These are phyloP conservation scores for Caenorhabditis latens DNA, from an alignment of 1,140 invertebrate species.

Conservation along the genomic window DNA sequence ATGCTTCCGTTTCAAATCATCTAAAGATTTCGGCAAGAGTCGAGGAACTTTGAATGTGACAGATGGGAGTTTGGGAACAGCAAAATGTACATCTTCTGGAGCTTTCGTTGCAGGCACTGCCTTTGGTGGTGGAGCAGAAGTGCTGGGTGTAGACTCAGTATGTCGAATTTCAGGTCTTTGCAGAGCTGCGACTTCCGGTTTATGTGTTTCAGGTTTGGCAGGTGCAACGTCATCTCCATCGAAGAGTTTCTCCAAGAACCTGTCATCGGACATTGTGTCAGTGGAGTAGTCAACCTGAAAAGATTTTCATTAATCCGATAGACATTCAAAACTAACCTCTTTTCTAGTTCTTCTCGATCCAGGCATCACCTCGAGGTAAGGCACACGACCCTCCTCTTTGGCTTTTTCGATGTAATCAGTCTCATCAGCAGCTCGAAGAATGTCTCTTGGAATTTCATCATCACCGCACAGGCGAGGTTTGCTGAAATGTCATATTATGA, in stretches of 20 bases:
- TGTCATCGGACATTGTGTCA: conserved; percentile 87
- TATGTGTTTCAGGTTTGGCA: neutral
- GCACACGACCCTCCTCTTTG: conserved; percentile 81
- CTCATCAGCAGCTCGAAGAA: conserved; percentile 93
- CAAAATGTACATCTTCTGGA: neutral
- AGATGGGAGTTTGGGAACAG: too few species aligned
- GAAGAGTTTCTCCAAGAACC: conserved; percentile 85
- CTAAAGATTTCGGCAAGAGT: neutral
- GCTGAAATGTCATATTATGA: conserved; percentile 74
- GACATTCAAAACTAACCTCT: conserved; percentile 82
- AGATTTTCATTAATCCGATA: conserved; percentile 85
- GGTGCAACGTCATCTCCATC: conserved; percentile 62
- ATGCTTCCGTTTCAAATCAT: conserved; percentile 29
- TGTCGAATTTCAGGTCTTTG: neutral
- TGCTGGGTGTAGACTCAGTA: too few species aligned
- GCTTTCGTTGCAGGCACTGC: neutral
- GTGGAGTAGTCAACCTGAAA: conserved; percentile 95
- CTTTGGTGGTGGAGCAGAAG: too few species aligned
- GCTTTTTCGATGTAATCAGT: conserved; percentile 80
- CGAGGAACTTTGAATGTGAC: conserved; percentile 4
- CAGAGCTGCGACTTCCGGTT: neutral
- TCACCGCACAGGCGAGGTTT: conserved; percentile 92
- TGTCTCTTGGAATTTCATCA: conserved; percentile 92
- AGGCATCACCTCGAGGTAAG: conserved; percentile 83
- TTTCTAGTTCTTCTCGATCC: conserved; percentile 91